Conservation (phyloP, 2,113 vertebrate species). For the Natator depressus region DNA sequence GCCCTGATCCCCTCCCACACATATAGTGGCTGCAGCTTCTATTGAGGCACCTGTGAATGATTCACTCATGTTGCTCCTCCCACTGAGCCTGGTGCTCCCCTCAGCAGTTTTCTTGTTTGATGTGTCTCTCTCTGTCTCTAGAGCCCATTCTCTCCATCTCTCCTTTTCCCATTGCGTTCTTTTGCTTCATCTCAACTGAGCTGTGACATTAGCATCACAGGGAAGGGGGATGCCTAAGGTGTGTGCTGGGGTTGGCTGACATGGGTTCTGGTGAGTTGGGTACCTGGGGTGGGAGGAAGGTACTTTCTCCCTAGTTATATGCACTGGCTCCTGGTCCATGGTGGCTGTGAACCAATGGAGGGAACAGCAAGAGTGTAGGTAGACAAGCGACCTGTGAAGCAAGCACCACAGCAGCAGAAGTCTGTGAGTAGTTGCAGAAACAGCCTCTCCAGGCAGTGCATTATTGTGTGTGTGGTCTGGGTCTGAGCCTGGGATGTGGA, state of each 20-base stretch:
- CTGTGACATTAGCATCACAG: background rate
- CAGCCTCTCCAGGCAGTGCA: background rate
- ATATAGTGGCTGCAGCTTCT: background rate
- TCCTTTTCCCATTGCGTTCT: background rate
- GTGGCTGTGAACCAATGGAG: background rate
- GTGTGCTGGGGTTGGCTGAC: background rate
- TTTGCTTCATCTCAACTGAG: background rate
- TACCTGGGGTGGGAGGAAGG: background rate
- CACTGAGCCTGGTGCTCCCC: background rate
- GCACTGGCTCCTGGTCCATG: background rate
- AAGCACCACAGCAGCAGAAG: background rate
- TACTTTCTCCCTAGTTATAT: background rate
- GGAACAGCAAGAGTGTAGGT: background rate
- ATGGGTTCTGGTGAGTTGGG: background rate
- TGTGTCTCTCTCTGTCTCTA: background rate
- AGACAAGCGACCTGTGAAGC: background rate
- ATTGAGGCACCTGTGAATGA: background rate
- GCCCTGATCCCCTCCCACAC: too few species aligned
- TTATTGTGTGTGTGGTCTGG: rapidly evolving
- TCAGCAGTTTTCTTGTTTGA: background rate
- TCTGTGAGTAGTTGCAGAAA: conserved; percentile 10
- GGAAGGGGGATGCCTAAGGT: background rate
- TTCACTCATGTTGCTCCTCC: background rate
- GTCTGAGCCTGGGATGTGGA: background rate
- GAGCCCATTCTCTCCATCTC: background rate